Evolutionary conservation across 2,797 vertebrate species (phyloP), one percentile per base, ranked within the genome.

Genomic region (Rhabdomys pumilio): DNA sequence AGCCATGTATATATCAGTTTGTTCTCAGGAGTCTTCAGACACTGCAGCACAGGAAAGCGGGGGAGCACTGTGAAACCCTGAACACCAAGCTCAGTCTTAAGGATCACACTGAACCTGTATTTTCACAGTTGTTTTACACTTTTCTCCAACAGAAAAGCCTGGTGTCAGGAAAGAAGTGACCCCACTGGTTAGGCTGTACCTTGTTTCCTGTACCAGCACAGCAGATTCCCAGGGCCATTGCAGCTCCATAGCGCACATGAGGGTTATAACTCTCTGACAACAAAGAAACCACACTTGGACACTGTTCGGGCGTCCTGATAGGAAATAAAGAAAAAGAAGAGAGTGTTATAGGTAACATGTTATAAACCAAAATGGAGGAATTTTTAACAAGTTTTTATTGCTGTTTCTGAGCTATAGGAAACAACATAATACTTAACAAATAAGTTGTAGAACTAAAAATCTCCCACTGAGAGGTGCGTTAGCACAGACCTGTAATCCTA

Each of bases 261-360:
- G 99, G 99, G 95, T 99, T 99, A 98, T 99, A 99, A 99, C 99
- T 99, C 98, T 99, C 99, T 0, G 99, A 99, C 97, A 99, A 98
- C 93, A 99, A 98, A 47, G 99, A 99, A 95, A 99, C 99, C 77
- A 99, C 99, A 3, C 99, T 99, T 0, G 99, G 99, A 97, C 99
- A 99, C 97, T 99, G 99, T 97, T 99, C 99, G n/a, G 99, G 99
- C 85, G 99, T 99, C 98, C 99, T 99, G 97, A 65, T 95, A 96
- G 94, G 97, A 84, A 87, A 41, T 55, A 89, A 95, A 72, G 87
- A 26, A 7, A 95, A 59, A 4, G 34, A 96, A 96, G 94, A n/a
- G 26, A 73, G n/a, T 67, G 53, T 89, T 80, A 65, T 2, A 80
- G 34, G n/a, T 73, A 86, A 95, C 59, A 50, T 38, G 69, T 72